phyloP scores from a whole-genome alignment of 1,140 invertebrate genomes.

The Nasonia vitripennis region DNA sequence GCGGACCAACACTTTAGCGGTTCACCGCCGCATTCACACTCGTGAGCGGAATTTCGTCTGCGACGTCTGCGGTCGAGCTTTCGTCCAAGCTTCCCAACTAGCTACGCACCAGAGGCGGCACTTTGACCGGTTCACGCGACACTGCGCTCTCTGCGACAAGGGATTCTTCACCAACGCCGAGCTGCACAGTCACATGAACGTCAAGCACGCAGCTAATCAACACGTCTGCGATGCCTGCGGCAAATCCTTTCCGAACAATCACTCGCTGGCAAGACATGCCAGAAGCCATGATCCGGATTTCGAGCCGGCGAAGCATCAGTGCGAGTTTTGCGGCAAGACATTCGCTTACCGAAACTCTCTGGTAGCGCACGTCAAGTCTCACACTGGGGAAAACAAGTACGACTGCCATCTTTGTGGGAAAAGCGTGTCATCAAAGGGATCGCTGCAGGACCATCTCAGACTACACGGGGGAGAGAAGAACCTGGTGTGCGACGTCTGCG shows the following conservation, averaged over 20 bases:
- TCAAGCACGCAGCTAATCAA: background rate
- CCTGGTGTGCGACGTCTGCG: constrained; percentile 82
- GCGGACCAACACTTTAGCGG: constrained; percentile 69
- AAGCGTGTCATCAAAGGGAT: constrained; percentile 63
- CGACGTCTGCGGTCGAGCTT: constrained; percentile 70
- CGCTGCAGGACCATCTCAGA: constrained; percentile 76
- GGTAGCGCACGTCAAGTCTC: constrained; percentile 73
- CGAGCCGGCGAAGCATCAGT: constrained; percentile 69
- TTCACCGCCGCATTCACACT: constrained; percentile 68
- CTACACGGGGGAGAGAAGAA: constrained; percentile 77
- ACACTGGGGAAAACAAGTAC: constrained; percentile 85
- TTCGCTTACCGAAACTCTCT: constrained; percentile 73
- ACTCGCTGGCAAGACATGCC: constrained; percentile 60
- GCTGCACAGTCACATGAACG: constrained; percentile 52
- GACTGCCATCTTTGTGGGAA: constrained; percentile 84
- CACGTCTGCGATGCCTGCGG: constrained; percentile 63
- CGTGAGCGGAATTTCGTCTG: constrained; percentile 67
- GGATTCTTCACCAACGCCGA: constrained; percentile 72
- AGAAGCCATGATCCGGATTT: constrained; percentile 75
- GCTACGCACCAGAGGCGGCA: constrained; percentile 69
- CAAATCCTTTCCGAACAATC: constrained; percentile 57
- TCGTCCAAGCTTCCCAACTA: constrained; percentile 69
- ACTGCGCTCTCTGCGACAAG: constrained; percentile 72
- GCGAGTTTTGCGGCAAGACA: constrained; percentile 72
- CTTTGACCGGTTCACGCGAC: constrained; percentile 66